Evolutionary conservation across 1,140 invertebrate genomes (phyloP), one percentile per base, ranked within the genome.

Genomic region (Cyclina sinensis): DNA sequence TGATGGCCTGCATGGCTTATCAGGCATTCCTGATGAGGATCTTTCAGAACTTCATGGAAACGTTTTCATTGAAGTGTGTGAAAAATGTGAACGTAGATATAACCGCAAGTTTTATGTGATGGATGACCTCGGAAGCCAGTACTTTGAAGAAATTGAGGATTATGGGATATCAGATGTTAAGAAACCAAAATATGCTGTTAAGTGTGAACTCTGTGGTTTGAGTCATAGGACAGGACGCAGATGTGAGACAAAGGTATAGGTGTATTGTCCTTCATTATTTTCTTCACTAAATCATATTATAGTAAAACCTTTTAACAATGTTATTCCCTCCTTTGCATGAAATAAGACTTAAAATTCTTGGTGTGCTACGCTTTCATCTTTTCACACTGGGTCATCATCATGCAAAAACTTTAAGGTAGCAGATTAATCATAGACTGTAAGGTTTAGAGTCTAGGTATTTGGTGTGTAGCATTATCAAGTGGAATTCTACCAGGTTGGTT

Each of bases 1-100:
- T 96, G 98, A 99, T 96, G 98, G 98, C 14, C 96, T 99, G 54
- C 98, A 99, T 96, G 94, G 98, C 57, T 96, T 98, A 59, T 98
- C 98, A 89, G 98, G 98, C 2, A 95, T 99, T 86, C 98, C 98
- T n/a, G 96, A 97, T 88, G 97, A 97, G 32, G 97, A 97, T 0
- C 94, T 98, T 0, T 98, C 97, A 0, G 98, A 98, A 95, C 97
- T 99, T 54, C 98, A 99, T 95, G 98, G 94, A 27, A 94, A 95
- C 88, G 90, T 93, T 18, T 95, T 95, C 95, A 96, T 98, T 68
- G 98, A 99, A 95, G 97, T 98, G 93, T 99, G 99, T 95, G 97
- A 97, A 93, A 97, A 97, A 91, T 99, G 99, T 96, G 96, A 97
- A 1, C 89, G 84, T 27, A 82, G 83, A 32, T 94, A 92, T 88